Evolutionary conservation across 2,888 invertebrate genomes (phyloP), one percentile per base, ranked within the genome.

Genomic region (Crepidodera aurea): DNA sequence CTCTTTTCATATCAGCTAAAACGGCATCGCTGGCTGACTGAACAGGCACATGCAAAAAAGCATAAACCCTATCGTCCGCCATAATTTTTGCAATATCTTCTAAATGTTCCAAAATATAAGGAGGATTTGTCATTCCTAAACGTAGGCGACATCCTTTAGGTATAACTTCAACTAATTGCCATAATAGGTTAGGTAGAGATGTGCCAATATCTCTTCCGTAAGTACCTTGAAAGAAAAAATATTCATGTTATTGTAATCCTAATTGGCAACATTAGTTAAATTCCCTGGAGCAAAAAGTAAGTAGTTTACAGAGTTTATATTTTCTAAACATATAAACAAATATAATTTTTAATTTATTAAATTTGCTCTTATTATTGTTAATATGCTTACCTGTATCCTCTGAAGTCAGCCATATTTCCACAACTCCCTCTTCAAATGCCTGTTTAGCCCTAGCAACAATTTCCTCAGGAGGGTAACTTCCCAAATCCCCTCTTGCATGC

Each of bases 101-200:
- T 16, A 98, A 82, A 79, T 98, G 96, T 72, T 98, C 96, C 59
- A 98, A 82, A 62, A 99, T 98, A 79, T 99, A 99, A 0, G 98
- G 98, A 0, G 98, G 98, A 84, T 98, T 98, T 51, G 98, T 98
- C 96, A 98, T 99, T 10, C 98, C 99, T 25, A 98, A 85, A 48
- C 97, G 86, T 74, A 96, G 84, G 80, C 92, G 86, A 71, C 93
- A 92, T 5, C 90, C 89, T 37, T 87, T 82, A 0, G 91, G 91
- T 57, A 91, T 87, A 10, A 89, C 87, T 56, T 91, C 87, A 0
- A 98, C 91, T n/a, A 99, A 82, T 77, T 87, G 83, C 88, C 92
- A 89, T 18, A 99, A 83, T 51, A 99, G 83, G 77, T 91, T 90
- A 0, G 98, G 97, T 40, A 99, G 82, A 0, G 90, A 92, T 0